phyloP scores from a whole-genome alignment of 2,797 vertebrate species.

The Etheostoma nigrum region DNA sequence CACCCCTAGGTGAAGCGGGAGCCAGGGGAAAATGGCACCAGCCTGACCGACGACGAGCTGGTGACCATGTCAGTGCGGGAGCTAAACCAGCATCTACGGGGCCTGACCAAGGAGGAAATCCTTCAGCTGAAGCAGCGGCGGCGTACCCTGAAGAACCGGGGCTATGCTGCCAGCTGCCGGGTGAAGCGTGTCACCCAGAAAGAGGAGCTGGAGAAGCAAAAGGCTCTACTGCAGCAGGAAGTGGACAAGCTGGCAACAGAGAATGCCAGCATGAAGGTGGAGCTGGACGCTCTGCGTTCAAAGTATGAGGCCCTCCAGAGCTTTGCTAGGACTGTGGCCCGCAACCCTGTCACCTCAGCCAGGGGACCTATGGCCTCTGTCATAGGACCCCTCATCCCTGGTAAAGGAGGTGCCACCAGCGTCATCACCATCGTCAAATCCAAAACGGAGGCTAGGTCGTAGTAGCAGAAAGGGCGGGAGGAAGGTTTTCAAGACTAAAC shows the following conservation, averaged over 20 bases:
- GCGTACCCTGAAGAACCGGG: slow-evolving; percentile 97
- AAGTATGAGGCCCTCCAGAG: slow-evolving; percentile 99
- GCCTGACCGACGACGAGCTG: slow-evolving; percentile 97
- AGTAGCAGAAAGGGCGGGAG: slow-evolving; percentile 84
- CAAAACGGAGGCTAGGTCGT: slow-evolving; percentile 96
- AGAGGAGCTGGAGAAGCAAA: slow-evolving; percentile 98
- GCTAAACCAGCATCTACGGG: slow-evolving; percentile 98
- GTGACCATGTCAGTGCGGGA: slow-evolving; percentile 99
- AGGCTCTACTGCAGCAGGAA: slow-evolving; percentile 95
- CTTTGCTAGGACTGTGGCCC: slow-evolving; percentile 98
- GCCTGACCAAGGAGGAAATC: slow-evolving; percentile 97
- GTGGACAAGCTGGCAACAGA: slow-evolving; percentile 97
- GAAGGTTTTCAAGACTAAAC: slow-evolving; percentile 62
- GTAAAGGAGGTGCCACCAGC: slow-evolving; percentile 97
- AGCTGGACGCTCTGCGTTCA: slow-evolving; percentile 97
- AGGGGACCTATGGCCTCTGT: slow-evolving; percentile 90
- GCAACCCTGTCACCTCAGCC: slow-evolving; percentile 90
- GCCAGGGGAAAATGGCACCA: slow-evolving; percentile 98
- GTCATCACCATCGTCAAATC: slow-evolving; percentile 99
- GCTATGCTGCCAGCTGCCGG: slow-evolving; percentile 97
- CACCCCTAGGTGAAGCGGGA: slow-evolving; percentile 94
- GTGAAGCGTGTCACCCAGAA: slow-evolving; percentile 98
- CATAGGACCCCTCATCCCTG: slow-evolving; percentile 93
- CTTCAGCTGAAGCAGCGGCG: slow-evolving; percentile 97
- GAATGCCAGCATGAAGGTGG: slow-evolving; percentile 97